Percentiles rank a stretch among this genome's conserved stretches.
Evolutionary conservation across 2,888 invertebrate genomes (phyloP).

Genomic region (Taenaris catops): DNA sequence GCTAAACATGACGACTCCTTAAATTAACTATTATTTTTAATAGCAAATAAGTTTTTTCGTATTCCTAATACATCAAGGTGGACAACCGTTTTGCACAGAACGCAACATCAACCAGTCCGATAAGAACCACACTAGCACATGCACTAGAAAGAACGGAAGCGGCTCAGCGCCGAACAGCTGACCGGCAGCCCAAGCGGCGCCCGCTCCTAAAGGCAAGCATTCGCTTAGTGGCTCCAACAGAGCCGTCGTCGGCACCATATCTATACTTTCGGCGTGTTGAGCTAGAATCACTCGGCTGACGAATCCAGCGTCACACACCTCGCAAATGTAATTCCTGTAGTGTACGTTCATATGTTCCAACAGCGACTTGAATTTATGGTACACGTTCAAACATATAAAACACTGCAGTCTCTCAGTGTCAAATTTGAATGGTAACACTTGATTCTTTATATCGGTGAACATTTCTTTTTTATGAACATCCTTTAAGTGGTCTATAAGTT

Average conservation of each 20-base stretch:
- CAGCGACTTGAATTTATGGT: conserved; percentile 37
- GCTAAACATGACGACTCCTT: too few species aligned
- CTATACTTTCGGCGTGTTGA: conserved; percentile 75
- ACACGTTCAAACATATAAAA: conserved; percentile 32
- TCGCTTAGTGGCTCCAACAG: conserved; percentile 97
- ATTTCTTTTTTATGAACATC: conserved; percentile 28
- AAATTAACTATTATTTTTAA: too few species aligned
- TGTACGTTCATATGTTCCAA: conserved; percentile 60
- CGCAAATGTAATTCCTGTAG: conserved; percentile 51
- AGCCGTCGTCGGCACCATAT: conserved; percentile 96
- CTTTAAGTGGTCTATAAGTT: conserved; percentile 30
- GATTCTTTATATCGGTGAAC: conserved; percentile 34
- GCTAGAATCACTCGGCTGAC: conserved; percentile 44
- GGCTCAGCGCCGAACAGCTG: conserved; percentile 93
- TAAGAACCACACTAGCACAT: conserved; percentile 96
- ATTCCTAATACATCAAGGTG: too few species aligned
- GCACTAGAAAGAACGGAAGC: conserved; percentile 94
- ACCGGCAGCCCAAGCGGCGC: conserved; percentile 93
- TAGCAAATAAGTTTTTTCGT: too few species aligned
- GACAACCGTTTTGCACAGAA: conserved; percentile 93
- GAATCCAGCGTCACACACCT: conserved; percentile 51
- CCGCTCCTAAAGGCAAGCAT: conserved; percentile 95
- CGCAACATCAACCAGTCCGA: conserved; percentile 96
- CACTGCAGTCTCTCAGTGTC: conserved; percentile 30
- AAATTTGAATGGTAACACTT: conserved; percentile 45